These are phyloP conservation scores for Otis tarda DNA, from an alignment of 2,113 vertebrate genomes.

Conservation along the genomic window DNA sequence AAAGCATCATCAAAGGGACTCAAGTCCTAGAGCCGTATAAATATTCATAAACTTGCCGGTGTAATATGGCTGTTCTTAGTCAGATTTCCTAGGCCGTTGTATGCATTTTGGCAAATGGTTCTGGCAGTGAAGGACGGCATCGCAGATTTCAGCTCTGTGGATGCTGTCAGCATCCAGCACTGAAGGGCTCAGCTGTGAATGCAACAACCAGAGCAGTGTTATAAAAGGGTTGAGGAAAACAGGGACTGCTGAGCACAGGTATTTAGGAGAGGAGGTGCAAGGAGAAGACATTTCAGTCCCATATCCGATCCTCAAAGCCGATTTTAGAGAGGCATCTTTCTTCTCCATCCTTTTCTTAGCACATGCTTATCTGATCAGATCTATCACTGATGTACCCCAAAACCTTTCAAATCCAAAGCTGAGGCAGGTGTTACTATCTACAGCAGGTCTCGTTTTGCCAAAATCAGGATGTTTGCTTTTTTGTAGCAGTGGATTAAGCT, in stretches of 20 bases:
- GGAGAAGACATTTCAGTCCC: neutral
- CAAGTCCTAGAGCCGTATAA: neutral
- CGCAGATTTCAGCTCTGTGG: neutral
- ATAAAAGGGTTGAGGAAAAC: neutral
- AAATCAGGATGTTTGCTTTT: neutral
- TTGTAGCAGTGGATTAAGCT: neutral
- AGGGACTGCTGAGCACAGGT: neutral
- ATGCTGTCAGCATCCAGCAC: neutral
- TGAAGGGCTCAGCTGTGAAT: neutral
- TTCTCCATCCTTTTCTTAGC: neutral
- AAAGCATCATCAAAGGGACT: neutral
- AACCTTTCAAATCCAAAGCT: neutral
- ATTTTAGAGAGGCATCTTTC: neutral
- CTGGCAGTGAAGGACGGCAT: neutral
- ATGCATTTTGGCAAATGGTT: neutral
- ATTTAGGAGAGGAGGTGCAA: neutral
- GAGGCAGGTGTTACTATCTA: neutral
- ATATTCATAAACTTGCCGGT: neutral
- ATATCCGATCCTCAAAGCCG: neutral
- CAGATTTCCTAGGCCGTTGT: neutral
- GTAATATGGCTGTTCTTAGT: neutral
- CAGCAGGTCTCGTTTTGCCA: neutral
- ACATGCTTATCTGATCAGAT: neutral
- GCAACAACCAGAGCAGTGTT: neutral
- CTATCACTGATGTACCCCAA: neutral